Base-by-base conservation (phyloP, 2,113 vertebrate species). In the Rostratula benghalensis region DNA sequence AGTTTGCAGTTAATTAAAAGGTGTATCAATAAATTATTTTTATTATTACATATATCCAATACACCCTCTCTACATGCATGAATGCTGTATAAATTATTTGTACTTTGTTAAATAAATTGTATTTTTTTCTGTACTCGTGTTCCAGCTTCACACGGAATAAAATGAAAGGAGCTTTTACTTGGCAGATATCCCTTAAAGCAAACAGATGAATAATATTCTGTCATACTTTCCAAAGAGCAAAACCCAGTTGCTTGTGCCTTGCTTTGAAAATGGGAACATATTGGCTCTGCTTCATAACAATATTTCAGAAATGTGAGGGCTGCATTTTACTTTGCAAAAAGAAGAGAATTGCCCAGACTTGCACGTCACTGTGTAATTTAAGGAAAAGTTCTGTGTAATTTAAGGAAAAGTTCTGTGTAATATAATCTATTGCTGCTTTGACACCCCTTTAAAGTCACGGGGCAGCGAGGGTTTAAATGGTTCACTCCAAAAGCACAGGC, bases 141-240 rank as follows among this genome's bases (percentile, higher is more conserved):
- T 95, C 81, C 83, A 93, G 87, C 80, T 50, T 89, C 70, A 17
- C 35, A 30, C 8, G 41, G 82, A 93, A 89, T 41, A 57, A 89
- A 95, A 89, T 11, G 53, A 89, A 93, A 89, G 35, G 61, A 23
- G 73, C 79, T 84, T 94, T 83, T 4, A 37, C 77, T 95, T 98
- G 96, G 97, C 97, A 89, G 78, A n/a, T 61, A 93, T 80, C 95
- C 91, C 94, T 96, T 89, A 89, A 97, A 97, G 96, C 97, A 97
- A 98, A 98, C 96, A 97, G 91, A 96, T 92, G 95, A 97, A 97
- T 92, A 96, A 95, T 22, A 74, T 87, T 94, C 92, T 86, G 89
- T 97, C 97, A 97, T 51, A 94, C 23, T 97, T 98, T 97, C 96
- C 98, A 93, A 83, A 95, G 60, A 93, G 77, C 83, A 93, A 70